Evolutionary conservation across 2,888 invertebrate genomes (phyloP).

Genomic region (Lasioglossum vierecki): DNA sequence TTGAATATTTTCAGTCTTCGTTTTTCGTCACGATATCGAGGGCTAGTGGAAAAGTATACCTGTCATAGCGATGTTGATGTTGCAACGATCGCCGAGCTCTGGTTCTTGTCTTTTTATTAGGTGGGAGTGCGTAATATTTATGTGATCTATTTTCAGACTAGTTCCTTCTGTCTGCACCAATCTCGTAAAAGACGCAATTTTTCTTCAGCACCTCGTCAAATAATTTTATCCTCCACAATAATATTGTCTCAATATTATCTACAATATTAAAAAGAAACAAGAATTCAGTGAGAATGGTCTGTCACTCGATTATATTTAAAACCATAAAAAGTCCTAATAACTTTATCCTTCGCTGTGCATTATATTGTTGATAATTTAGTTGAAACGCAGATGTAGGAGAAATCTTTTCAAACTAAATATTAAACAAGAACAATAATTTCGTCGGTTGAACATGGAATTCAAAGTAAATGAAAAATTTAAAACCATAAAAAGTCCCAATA

Average conservation of each 20-base stretch:
- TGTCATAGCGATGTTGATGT: not conserved
- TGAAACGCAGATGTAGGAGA: not conserved
- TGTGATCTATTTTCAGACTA: not conserved
- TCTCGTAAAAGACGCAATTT: not conserved
- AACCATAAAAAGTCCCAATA: too few relatives aligned
- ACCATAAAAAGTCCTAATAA: too few relatives aligned
- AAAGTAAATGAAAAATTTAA: too few relatives aligned
- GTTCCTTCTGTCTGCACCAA: not conserved
- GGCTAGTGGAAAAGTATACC: not conserved
- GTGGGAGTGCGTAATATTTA: not conserved
- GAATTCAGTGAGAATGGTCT: too few relatives aligned
- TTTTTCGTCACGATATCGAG: not conserved
- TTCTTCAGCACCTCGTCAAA: not conserved
- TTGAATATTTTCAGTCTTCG: not conserved
- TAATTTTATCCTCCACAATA: not conserved
- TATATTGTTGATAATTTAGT: not conserved
- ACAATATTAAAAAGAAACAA: too few relatives aligned
- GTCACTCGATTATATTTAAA: too few relatives aligned
- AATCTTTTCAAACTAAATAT: too few relatives aligned
- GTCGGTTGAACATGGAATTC: too few relatives aligned
- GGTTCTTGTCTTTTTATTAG: conserved; percentile 9
- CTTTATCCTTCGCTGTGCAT: not conserved
- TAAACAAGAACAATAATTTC: too few relatives aligned
- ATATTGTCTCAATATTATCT: too few relatives aligned
- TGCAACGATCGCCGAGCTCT: not conserved